phyloP scores from a whole-genome alignment of 2,888 invertebrate genomes.

The Eupithecia inturbata region DNA sequence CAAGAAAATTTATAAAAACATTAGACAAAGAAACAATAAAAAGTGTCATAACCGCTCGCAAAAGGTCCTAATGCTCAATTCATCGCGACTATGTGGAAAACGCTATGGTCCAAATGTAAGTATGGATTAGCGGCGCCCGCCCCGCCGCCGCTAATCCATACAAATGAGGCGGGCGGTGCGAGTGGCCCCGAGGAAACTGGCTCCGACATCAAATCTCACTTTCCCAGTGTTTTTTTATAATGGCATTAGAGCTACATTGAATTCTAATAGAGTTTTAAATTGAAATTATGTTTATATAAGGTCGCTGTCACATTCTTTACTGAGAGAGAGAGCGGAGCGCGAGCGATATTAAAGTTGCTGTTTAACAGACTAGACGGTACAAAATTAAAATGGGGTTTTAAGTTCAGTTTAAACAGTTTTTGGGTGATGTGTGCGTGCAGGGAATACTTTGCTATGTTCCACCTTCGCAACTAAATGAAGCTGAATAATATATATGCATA shows the following conservation, averaged over 20 bases:
- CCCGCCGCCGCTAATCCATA: constrained; percentile 17
- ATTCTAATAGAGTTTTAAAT: constrained; percentile 32
- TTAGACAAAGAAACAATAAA: background rate
- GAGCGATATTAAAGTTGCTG: constrained; percentile 21
- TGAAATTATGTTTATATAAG: constrained; percentile 32
- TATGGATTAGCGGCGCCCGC: no score
- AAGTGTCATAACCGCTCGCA: background rate
- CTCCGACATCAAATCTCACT: constrained; percentile 9
- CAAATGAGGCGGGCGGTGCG: constrained; percentile 11
- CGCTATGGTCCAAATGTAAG: background rate
- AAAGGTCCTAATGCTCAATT: constrained; percentile 4
- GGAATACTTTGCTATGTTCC: background rate
- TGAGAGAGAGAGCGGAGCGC: constrained; percentile 17
- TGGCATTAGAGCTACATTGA: constrained; percentile 19
- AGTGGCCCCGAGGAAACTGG: background rate
- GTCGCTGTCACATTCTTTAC: constrained; percentile 25
- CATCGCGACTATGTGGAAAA: constrained; percentile 1
- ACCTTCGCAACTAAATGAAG: background rate
- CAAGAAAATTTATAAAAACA: background rate
- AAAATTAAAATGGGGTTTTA: constrained; percentile 24
- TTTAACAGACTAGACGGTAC: constrained; percentile 20
- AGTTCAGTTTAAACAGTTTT: constrained; percentile 22
- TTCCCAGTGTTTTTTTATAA: background rate
- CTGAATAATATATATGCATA: background rate
- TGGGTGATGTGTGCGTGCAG: background rate